Conservation (phyloP, 2,797 vertebrate genomes). For the Ctenosaura bakeri region DNA sequence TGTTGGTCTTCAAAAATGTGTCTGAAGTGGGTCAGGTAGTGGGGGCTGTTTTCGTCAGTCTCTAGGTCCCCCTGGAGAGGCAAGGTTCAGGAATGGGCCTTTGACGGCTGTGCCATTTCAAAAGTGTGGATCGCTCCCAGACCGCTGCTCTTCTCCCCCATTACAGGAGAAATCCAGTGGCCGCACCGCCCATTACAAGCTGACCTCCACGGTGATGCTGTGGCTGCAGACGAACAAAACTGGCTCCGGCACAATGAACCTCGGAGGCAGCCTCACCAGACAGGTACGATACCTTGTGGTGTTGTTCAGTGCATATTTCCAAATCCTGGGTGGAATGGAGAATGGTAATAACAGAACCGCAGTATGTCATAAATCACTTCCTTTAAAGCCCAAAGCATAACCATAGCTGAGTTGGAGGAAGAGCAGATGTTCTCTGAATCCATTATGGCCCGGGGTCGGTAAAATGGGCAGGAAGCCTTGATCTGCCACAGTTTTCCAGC, state of each 20-base stretch:
- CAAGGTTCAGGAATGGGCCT: not conserved
- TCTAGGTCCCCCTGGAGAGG: not conserved
- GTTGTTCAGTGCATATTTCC: no score
- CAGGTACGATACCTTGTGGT: slow-evolving; percentile 83
- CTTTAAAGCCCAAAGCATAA: no score
- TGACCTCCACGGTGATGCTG: slow-evolving; percentile 99
- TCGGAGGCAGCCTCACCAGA: slow-evolving; percentile 97
- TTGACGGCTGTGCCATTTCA: no score
- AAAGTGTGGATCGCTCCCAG: no score
- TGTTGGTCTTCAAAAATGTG: not conserved
- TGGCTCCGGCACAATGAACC: slow-evolving; percentile 98
- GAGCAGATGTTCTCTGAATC: no score
- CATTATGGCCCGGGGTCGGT: no score
- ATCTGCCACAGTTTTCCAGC: no score
- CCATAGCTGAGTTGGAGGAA: no score
- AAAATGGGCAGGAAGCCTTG: no score
- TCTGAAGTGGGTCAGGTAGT: not conserved
- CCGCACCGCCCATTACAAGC: slow-evolving; percentile 97
- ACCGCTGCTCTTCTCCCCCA: not conserved
- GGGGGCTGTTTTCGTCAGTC: not conserved
- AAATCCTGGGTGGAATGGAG: no score
- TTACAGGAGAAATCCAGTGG: slow-evolving; percentile 96
- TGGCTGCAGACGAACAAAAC: slow-evolving; percentile 99
- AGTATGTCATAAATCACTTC: no score
- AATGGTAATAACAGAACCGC: no score